Base-by-base conservation (phyloP, 2,888 invertebrate species). In the Dryobota labecula region DNA sequence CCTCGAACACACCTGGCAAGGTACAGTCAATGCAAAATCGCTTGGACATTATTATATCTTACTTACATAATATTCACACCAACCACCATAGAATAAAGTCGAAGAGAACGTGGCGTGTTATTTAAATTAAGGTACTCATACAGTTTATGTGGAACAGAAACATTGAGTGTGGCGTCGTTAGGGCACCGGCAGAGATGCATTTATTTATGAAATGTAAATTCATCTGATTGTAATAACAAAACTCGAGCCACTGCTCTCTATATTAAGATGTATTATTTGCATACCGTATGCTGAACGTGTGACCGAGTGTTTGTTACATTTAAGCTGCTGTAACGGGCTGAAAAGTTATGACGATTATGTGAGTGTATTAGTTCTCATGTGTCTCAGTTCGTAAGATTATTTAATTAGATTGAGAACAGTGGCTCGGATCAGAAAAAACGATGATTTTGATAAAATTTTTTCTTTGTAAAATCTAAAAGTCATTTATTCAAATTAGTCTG, bases 151-250 rank as follows among this genome's bases (percentile, higher is more conserved):
- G 82, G 61, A 70, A 84, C 84, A 89, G 88, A 90, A 90, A 90
- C 91, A 83, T 85, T 85, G 77, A 85, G 73, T 84, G 71, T 77
- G 72, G 63, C 84, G 85, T 95, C 95, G 95, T 95, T 95, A 95
- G 92, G 83, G 87, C 86, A 87, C 86, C 78, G 78, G 72, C 85
- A 85, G 87, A 92, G 94, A 92, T 96, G 94, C 95, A 96, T 96
- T 96, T 96, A 96, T 96, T 96, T 96, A 96, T 96, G 96, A 96
- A 96, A 96, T 96, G 96, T 95, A 96, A 96, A 96, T 96, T 90
- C 92, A 92, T 92, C 93, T 95, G 95, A 95, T 96, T 96, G 96
- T 96, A 96, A 96, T 96, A 96, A 95, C 96, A 95, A 96, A 96
- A 96, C 95, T 91, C 90, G 88, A 90, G 92, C 91, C 92, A 92